Conservation (phyloP, 1,140 invertebrate species). For the Ptiloglossa arizonensis region DNA sequence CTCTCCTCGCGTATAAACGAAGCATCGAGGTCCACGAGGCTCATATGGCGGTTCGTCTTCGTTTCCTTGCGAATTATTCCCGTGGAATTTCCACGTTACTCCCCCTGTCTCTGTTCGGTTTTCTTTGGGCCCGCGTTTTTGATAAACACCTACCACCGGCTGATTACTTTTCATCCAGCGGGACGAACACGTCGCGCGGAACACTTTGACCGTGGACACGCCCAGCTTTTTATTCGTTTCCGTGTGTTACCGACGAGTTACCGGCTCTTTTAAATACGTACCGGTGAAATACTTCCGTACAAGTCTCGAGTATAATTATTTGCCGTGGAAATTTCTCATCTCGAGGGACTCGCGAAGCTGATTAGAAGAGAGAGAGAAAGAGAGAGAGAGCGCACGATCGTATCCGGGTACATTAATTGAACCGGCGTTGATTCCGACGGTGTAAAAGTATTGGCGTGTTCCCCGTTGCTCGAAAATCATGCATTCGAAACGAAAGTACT, state of each 20-base stretch:
- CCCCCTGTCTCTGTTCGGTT: too few species aligned
- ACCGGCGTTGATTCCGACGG: too few species aligned
- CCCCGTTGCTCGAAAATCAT: not conserved
- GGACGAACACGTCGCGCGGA: too few species aligned
- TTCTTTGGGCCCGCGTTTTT: not conserved
- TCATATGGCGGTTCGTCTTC: not conserved
- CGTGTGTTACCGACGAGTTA: too few species aligned
- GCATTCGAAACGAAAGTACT: not conserved
- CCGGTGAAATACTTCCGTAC: not conserved
- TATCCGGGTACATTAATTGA: too few species aligned
- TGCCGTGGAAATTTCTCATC: too few species aligned
- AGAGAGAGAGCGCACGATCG: too few species aligned
- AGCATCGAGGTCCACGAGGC: not conserved
- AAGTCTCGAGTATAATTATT: too few species aligned
- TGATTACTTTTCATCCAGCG: not conserved
- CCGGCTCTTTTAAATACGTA: too few species aligned
- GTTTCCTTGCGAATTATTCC: slow-evolving; percentile 13
- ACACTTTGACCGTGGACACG: not conserved
- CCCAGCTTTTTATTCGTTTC: not conserved
- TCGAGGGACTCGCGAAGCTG: too few species aligned
- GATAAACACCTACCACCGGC: not conserved
- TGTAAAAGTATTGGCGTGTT: too few species aligned
- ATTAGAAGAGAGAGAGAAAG: too few species aligned
- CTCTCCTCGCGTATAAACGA: slow-evolving; percentile 32
- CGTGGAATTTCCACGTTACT: not conserved